phyloP scores from a whole-genome alignment of 2,888 invertebrate genomes.

The Pristionchus fissidentatus region DNA sequence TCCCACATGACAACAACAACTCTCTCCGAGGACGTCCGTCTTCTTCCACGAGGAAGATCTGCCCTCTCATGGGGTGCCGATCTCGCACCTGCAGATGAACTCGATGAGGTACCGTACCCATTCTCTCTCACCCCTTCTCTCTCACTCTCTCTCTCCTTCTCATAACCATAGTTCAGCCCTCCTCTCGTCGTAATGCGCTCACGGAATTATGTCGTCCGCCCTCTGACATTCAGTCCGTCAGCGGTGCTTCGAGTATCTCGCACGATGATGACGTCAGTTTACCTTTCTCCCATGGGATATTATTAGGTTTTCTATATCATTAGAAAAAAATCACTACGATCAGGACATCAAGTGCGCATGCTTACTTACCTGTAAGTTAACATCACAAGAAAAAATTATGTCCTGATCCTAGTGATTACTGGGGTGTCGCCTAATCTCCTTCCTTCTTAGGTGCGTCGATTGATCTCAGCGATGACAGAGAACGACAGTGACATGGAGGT shows the following conservation, averaged over 20 bases:
- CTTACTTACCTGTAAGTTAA: no score
- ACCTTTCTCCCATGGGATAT: background rate
- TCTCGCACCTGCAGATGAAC: constrained; percentile 60
- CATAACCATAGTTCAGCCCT: background rate
- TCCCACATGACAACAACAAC: constrained; percentile 48
- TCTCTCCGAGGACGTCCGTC: constrained; percentile 45
- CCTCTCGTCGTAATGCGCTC: background rate
- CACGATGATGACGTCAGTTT: constrained; percentile 45
- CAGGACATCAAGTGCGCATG: no score
- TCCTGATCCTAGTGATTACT: background rate
- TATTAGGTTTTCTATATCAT: no score
- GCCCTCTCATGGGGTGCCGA: constrained; percentile 62
- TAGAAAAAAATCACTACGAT: no score
- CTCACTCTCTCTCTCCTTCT: background rate
- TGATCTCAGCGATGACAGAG: constrained; percentile 60
- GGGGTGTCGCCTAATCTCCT: background rate
- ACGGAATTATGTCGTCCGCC: background rate
- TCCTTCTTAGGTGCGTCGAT: constrained; percentile 3
- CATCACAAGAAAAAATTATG: no score
- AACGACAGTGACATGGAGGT: constrained; percentile 80
- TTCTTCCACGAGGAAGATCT: constrained; percentile 45
- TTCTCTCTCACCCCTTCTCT: background rate
- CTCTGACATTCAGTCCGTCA: constrained; percentile 45
- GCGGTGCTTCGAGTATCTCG: background rate
- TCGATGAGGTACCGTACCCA: constrained; percentile 52